phyloP scores from a whole-genome alignment of 1,140 invertebrate species.

The Mycetomoellerius zeteki region DNA sequence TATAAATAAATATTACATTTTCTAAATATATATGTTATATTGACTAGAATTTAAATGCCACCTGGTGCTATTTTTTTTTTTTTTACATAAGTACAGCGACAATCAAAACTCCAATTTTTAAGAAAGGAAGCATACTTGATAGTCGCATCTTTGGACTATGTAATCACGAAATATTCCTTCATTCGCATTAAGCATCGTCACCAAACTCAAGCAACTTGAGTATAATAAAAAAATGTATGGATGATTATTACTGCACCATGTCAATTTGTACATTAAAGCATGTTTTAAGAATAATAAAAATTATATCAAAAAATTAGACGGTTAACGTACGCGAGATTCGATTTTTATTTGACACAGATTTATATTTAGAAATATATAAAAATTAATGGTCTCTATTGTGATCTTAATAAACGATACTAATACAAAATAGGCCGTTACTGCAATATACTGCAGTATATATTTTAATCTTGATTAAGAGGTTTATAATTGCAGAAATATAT shows the following conservation, averaged over 20 bases:
- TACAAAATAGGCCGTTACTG: constrained; percentile 65
- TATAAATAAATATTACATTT: constrained; percentile 71
- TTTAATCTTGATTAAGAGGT: constrained; percentile 17
- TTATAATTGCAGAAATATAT: constrained; percentile 8
- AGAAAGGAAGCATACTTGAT: background rate
- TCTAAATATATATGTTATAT: constrained; percentile 49
- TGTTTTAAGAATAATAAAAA: constrained; percentile 6
- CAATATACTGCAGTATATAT: background rate
- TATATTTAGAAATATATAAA: constrained; percentile 53
- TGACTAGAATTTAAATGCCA: constrained; percentile 69
- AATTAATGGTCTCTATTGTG: constrained; percentile 29
- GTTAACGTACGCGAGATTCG: constrained; percentile 33
- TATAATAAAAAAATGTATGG: constrained; percentile 31
- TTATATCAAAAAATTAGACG: constrained; percentile 34
- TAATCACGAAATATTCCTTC: constrained; percentile 16
- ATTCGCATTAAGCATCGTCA: background rate
- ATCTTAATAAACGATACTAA: constrained; percentile 54
- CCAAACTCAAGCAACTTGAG: constrained; percentile 22
- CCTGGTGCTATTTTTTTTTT: constrained; percentile 62
- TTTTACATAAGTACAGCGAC: constrained; percentile 79
- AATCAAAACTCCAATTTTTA: constrained; percentile 43
- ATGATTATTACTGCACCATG: background rate
- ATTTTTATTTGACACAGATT: background rate
- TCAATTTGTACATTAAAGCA: constrained; percentile 10
- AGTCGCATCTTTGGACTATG: background rate